phyloP scores from a whole-genome alignment of 2,797 vertebrate genomes.

The Lindbergichthys nudifrons region DNA sequence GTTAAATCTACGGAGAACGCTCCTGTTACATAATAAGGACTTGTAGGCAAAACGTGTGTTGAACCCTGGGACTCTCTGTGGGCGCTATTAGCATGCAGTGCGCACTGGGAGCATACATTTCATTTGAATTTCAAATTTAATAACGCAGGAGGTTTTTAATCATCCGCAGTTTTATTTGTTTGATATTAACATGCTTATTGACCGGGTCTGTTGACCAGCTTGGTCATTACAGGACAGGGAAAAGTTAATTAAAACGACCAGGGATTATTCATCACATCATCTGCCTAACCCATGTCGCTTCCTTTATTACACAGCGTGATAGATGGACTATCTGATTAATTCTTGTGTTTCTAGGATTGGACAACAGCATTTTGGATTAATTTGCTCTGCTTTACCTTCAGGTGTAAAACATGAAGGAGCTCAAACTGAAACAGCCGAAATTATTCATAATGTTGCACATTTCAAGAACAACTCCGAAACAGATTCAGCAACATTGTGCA shows the following conservation, averaged over 20 bases:
- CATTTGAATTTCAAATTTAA: conserved; percentile 99
- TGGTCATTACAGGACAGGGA: conserved; percentile 99
- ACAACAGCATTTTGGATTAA: conserved; percentile 89
- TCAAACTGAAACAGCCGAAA: conserved; percentile 24
- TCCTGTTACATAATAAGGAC: conserved; percentile 79
- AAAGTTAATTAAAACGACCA: conserved; percentile 99
- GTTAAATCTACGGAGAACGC: conserved; percentile 62
- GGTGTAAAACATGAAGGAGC: conserved; percentile 65
- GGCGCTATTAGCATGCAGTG: conserved; percentile 94
- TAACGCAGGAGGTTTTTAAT: conserved; percentile 99
- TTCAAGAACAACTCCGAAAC: conserved; percentile 7
- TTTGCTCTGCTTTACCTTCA: conserved; percentile 88
- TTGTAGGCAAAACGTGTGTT: conserved; percentile 58
- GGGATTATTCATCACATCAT: conserved; percentile 99
- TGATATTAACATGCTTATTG: conserved; percentile 99
- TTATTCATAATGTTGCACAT: conserved; percentile 18
- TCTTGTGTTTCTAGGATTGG: conserved; percentile 99
- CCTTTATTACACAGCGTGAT: conserved; percentile 98
- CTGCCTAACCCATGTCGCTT: conserved; percentile 96
- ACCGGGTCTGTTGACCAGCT: conserved; percentile 99
- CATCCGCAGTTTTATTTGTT: conserved; percentile 99
- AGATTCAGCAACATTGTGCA: background rate
- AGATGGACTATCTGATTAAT: conserved; percentile 97
- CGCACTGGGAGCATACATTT: conserved; percentile 96
- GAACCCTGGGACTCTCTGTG: conserved; percentile 83